phyloP scores from a whole-genome alignment of 1,140 invertebrate genomes.

The Orussus abietinus region DNA sequence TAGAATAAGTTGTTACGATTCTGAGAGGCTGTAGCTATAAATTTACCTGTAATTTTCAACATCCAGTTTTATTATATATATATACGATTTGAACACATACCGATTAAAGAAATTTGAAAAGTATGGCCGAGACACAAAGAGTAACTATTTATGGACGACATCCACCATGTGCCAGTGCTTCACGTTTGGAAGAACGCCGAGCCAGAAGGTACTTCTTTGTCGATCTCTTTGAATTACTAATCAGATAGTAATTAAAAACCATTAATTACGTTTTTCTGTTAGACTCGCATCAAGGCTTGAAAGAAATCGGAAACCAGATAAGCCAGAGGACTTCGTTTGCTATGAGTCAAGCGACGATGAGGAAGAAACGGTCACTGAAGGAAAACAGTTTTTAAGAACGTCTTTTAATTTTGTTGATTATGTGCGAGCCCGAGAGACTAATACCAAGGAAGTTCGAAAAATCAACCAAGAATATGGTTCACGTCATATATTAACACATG shows the following conservation, averaged over 20 bases:
- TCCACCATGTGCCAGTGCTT: constrained; percentile 67
- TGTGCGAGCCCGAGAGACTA: constrained; percentile 70
- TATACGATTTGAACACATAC: not conserved
- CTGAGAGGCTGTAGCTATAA: not conserved
- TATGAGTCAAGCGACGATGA: constrained; percentile 84
- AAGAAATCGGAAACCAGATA: constrained; percentile 72
- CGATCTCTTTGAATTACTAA: constrained; percentile 10
- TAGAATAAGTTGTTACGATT: not conserved
- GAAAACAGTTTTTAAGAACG: constrained; percentile 69
- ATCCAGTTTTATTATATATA: not conserved
- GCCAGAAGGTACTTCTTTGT: constrained; percentile 59
- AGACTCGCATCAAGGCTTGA: constrained; percentile 56
- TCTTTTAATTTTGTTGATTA: constrained; percentile 86
- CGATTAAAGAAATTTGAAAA: constrained; percentile 3
- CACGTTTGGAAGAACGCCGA: constrained; percentile 69
- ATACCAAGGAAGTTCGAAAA: constrained; percentile 66
- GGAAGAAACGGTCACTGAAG: constrained; percentile 67
- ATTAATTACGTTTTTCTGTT: constrained; percentile 13
- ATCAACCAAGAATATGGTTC: constrained; percentile 76
- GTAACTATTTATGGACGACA: constrained; percentile 61
- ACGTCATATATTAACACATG: constrained; percentile 81
- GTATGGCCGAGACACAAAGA: constrained; percentile 58
- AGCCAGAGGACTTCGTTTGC: constrained; percentile 83
- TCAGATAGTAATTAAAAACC: not conserved
- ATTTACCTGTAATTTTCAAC: not conserved